These are phyloP conservation scores for Taeniopygia guttata DNA, from an alignment of 2,797 vertebrate genomes.

Conservation along the genomic window DNA sequence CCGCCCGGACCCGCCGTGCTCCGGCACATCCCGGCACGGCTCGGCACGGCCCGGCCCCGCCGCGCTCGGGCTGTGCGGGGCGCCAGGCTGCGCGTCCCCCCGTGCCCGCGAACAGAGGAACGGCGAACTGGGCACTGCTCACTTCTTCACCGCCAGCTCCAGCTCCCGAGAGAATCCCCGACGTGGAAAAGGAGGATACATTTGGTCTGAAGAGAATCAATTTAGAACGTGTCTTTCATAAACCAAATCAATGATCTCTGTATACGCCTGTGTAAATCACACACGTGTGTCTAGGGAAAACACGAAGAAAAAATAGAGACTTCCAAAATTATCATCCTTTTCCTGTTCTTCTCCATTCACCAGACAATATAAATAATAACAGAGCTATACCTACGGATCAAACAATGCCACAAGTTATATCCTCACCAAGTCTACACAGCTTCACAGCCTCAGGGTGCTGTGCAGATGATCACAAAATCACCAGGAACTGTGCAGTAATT, in stretches of 20 bases:
- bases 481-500: neutral
- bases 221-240: neutral
- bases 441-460: neutral
- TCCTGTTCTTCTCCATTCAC: neutral
- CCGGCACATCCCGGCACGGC: neutral
- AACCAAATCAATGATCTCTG: neutral
- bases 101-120: no score
- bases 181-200: neutral
- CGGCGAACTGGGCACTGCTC: neutral
- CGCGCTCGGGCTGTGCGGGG: neutral
- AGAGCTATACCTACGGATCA: neutral
- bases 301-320: accelerated
- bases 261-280: neutral
- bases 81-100: neutral
- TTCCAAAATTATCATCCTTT: neutral
- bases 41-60: neutral
- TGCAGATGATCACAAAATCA: neutral
- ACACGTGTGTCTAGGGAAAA: neutral
- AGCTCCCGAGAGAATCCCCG: neutral
- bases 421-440: neutral
- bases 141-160: neutral
- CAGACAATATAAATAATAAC: neutral
- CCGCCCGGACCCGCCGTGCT: neutral
- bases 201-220: neutral
- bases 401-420: accelerated